Evolutionary conservation across 2,888 invertebrate genomes (phyloP).

Genomic region (Chromoteleia sp.): DNA sequence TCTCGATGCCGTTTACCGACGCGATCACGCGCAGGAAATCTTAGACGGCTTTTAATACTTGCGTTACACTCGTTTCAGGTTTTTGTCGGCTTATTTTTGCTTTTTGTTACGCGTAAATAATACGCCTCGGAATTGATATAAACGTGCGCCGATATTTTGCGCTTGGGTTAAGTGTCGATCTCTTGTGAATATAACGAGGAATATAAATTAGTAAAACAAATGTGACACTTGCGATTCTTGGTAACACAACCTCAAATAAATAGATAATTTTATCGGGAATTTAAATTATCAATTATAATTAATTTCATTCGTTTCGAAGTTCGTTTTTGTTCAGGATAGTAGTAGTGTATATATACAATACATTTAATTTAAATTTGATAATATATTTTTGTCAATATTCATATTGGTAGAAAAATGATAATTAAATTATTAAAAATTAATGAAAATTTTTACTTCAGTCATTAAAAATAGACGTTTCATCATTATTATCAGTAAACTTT

Average conservation of each 20-base stretch:
- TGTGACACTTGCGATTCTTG: background rate
- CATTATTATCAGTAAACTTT: no score
- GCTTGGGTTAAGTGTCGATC: constrained; percentile 3
- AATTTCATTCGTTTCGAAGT: background rate
- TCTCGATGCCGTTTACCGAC: constrained; percentile 31
- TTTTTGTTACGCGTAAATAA: constrained; percentile 11
- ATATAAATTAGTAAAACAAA: constrained; percentile 13
- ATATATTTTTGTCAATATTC: no score
- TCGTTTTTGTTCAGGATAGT: background rate
- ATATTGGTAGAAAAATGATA: no score
- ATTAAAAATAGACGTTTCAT: no score
- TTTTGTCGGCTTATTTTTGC: background rate
- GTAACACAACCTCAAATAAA: constrained; percentile 1
- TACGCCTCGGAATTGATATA: background rate
- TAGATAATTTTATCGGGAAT: background rate
- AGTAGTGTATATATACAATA: no score
- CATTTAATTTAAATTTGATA: no score
- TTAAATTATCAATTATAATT: constrained; percentile 1
- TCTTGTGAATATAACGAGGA: constrained; percentile 1
- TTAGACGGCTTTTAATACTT: constrained; percentile 16
- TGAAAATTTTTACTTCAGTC: no score
- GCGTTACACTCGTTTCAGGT: constrained; percentile 3
- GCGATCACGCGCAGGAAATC: constrained; percentile 25
- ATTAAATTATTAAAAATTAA: no score
- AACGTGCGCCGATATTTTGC: constrained; percentile 11